These are phyloP conservation scores for Amblyjoppa fuscipennis DNA, from an alignment of 2,888 invertebrate genomes.

Conservation along the genomic window DNA sequence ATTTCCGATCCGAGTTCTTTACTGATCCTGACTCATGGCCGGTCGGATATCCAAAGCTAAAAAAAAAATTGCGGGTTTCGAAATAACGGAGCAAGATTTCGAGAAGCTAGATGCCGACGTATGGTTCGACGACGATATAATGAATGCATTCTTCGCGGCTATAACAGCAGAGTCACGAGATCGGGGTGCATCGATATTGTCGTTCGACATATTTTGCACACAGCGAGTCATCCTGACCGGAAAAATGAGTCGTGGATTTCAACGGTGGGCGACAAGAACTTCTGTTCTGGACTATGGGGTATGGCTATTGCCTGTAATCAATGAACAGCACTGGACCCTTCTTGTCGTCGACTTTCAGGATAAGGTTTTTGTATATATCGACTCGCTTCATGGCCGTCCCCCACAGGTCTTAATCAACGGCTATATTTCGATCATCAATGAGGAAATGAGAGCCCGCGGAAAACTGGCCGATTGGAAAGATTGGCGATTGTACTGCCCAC, in stretches of 20 bases:
- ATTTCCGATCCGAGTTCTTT: not conserved
- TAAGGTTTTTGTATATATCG: not conserved
- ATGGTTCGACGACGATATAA: slow-evolving; percentile 19
- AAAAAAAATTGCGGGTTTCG: not conserved
- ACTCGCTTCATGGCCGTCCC: not conserved
- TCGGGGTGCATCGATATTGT: not conserved
- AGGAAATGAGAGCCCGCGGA: not conserved
- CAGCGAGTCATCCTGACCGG: not conserved
- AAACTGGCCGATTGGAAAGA: not conserved
- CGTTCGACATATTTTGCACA: not conserved
- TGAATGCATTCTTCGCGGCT: slow-evolving; percentile 9
- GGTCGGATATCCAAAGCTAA: not conserved
- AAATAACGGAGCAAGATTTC: not conserved
- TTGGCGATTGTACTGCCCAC: not conserved
- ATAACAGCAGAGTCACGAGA: not conserved
- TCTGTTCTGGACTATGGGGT: not conserved
- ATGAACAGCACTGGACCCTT: not conserved
- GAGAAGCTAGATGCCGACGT: not conserved
- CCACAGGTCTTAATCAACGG: not conserved
- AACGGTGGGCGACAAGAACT: not conserved
- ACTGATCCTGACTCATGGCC: not conserved
- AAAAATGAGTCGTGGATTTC: slow-evolving; percentile 19
- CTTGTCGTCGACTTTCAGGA: not conserved
- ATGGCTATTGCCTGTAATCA: not conserved
- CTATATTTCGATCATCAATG: not conserved